Conservation (phyloP, 2,888 invertebrate species). For the Cheilosia impressa region DNA sequence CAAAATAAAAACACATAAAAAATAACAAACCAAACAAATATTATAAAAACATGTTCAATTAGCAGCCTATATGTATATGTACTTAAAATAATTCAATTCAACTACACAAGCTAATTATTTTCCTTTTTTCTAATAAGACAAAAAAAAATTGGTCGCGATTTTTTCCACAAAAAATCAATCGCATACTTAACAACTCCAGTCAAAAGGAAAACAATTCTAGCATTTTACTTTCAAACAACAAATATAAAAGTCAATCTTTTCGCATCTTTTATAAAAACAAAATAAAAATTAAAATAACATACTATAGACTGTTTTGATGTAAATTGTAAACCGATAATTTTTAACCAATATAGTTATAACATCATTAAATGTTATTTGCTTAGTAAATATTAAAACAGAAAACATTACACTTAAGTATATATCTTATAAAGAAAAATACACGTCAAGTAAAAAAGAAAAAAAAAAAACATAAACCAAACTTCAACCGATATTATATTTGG, state of each 20-base stretch:
- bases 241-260: conserved; percentile 45
- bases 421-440: conserved; percentile 56
- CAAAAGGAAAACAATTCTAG: not conserved
- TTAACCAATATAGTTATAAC: conserved; percentile 66
- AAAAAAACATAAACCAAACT: conserved; percentile 44
- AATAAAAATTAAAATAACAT: conserved; percentile 19
- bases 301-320: conserved; percentile 56
- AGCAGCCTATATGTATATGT: conserved; percentile 32
- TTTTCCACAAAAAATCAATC: conserved; percentile 2
- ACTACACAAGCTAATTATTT: conserved; percentile 25
- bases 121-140: not conserved
- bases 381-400: conserved; percentile 56
- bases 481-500: conserved; percentile 53
- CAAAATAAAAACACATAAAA: not conserved
- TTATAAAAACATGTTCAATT: conserved; percentile 1
- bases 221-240: conserved; percentile 12
- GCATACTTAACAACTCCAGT: not conserved
- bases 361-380: conserved; percentile 71
- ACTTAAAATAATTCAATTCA: conserved; percentile 37
- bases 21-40: conserved; percentile 8
- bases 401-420: conserved; percentile 56
- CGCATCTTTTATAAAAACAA: conserved; percentile 33
- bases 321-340: conserved; percentile 13
- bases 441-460: conserved; percentile 69
- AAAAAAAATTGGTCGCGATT: conserved; percentile 14